A percentile compares a stretch with the other conserved stretches of the same genome.
Evolutionary conservation across 2,113 vertebrate species (phyloP).

Genomic region (Aramus guarauna): DNA sequence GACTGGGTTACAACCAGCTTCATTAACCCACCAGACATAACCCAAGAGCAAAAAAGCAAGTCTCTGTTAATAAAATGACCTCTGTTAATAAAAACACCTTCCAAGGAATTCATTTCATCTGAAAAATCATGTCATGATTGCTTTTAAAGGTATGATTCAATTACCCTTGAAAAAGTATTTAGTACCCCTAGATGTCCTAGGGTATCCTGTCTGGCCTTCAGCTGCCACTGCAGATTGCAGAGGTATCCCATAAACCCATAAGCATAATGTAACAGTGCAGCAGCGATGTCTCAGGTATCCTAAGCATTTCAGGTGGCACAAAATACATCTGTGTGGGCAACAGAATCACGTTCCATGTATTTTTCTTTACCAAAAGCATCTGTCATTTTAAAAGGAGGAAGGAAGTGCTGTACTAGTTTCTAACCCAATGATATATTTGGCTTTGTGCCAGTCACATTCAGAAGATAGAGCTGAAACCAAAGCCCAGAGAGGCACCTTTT

Average conservation of each 20-base stretch:
- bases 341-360: neutral
- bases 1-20: neutral
- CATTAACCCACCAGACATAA: neutral
- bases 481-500: neutral
- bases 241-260: neutral
- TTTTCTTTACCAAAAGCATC: neutral
- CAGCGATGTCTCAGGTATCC: neutral
- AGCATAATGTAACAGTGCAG: neutral
- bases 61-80: neutral
- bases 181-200: neutral
- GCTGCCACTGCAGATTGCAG: neutral
- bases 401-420: neutral
- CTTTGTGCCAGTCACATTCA: neutral
- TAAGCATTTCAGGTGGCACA: neutral
- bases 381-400: neutral
- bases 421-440: neutral
- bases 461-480: neutral
- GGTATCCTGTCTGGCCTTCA: neutral
- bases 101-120: neutral
- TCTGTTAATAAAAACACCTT: too few species aligned
- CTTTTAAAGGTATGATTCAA: neutral
- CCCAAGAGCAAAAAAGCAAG: neutral
- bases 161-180: neutral
- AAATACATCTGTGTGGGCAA: neutral
- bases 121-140: neutral